A percentile compares a stretch with the other conserved stretches of the same genome.
These are phyloP conservation scores for Thaleichthys pacificus DNA, from an alignment of 2,797 vertebrate genomes.

Conservation along the genomic window DNA sequence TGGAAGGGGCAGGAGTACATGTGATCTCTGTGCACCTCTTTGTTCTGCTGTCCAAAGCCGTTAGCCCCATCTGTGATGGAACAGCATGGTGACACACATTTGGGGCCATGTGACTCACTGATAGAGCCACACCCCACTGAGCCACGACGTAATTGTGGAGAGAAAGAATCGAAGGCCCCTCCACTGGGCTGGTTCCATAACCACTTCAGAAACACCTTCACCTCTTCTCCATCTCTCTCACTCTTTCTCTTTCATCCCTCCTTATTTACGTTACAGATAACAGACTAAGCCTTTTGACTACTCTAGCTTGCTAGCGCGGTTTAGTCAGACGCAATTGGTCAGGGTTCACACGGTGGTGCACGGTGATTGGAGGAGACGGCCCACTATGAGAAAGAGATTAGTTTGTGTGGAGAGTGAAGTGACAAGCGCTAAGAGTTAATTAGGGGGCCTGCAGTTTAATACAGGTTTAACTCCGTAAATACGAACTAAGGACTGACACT, in stretches of 20 bases:
- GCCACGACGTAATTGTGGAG: conserved; percentile 52
- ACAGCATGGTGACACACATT: conserved; percentile 48
- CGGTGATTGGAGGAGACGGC: conserved; percentile 37
- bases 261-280: conserved; percentile 5
- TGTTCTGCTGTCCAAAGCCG: conserved; percentile 55
- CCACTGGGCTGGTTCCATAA: conserved; percentile 21
- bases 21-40: conserved; percentile 45
- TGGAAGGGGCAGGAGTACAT: conserved; percentile 44
- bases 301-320: background rate
- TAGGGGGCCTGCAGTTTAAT: conserved; percentile 46
- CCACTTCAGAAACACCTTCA: conserved; percentile 40
- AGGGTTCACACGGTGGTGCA: conserved; percentile 1
- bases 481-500: conserved; percentile 45
- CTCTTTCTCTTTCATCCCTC: conserved; percentile 14
- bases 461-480: conserved; percentile 46
- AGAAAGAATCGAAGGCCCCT: conserved; percentile 32
- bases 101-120: conserved; percentile 53
- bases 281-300: background rate
- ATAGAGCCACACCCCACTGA: conserved; percentile 45
- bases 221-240: conserved; percentile 9
- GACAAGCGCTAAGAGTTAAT: conserved; percentile 57
- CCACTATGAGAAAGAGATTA: conserved; percentile 36
- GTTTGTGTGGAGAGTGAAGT: conserved; percentile 44
- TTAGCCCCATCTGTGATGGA: conserved; percentile 47
- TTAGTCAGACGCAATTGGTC: conserved; percentile 16